A percentile compares a stretch with the other conserved stretches of the same genome.
phyloP scores from a whole-genome alignment of 2,797 vertebrate species.

The Tenualosa thibaudeaui region DNA sequence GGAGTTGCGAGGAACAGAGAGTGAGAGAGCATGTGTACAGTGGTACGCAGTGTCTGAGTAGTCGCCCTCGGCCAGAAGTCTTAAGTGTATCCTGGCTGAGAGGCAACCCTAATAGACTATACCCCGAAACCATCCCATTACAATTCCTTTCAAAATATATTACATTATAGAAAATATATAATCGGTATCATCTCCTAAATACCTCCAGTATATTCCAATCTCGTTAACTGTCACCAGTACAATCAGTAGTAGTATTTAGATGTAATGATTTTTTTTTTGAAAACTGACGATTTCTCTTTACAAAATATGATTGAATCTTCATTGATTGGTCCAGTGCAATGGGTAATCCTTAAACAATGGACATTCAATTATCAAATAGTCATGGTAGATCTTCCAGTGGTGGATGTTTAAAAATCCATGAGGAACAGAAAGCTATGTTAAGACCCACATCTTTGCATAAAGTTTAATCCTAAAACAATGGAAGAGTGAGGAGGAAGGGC shows the following conservation, averaged over 20 bases:
- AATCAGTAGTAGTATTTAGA: slow-evolving; percentile 67
- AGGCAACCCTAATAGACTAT: slow-evolving; percentile 19
- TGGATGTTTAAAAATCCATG: slow-evolving; percentile 74
- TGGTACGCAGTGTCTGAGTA: slow-evolving; percentile 42
- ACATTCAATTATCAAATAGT: slow-evolving; percentile 64
- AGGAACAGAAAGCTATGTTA: slow-evolving; percentile 79
- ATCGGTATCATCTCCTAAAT: slow-evolving; percentile 78
- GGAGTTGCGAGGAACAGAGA: slow-evolving; percentile 40
- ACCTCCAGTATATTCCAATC: slow-evolving; percentile 73
- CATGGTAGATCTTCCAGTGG: slow-evolving; percentile 64
- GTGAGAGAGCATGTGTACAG: slow-evolving; percentile 46
- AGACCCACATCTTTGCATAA: slow-evolving; percentile 88
- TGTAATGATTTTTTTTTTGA: slow-evolving; percentile 56
- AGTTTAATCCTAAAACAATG: slow-evolving; percentile 81
- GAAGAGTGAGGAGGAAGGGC: slow-evolving; percentile 86
- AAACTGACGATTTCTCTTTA: slow-evolving; percentile 51
- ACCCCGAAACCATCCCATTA: slow-evolving; percentile 76
- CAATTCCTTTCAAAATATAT: slow-evolving; percentile 83
- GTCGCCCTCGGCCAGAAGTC: slow-evolving; percentile 50
- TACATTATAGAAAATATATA: slow-evolving; percentile 86
- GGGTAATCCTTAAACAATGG: slow-evolving; percentile 77
- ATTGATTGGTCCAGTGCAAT: slow-evolving; percentile 77
- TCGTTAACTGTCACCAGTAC: slow-evolving; percentile 76
- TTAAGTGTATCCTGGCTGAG: slow-evolving; percentile 6
- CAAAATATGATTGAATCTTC: slow-evolving; percentile 45